These are phyloP conservation scores for Lissocephala sabroskyi DNA, from an alignment of 2,888 invertebrate species.

Conservation along the genomic window DNA sequence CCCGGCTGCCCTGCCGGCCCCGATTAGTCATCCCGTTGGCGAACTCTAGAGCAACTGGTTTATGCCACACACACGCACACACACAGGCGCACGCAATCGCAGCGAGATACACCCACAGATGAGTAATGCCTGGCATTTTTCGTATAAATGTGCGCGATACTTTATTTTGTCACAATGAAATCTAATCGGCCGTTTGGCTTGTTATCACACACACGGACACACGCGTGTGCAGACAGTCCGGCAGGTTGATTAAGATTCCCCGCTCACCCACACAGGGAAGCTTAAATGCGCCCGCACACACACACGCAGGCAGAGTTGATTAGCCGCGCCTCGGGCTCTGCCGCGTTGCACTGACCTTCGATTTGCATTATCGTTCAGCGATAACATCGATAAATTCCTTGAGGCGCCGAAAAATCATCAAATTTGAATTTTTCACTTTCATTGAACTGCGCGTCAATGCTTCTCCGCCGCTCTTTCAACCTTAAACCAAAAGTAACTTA, in stretches of 20 bases:
- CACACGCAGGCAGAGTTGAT: too few relatives aligned
- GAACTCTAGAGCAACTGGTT: slow-evolving; percentile 25
- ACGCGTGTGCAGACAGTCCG: not conserved
- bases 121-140: slow-evolving; percentile 32
- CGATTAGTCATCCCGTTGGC: slow-evolving; percentile 32
- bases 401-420: too few relatives aligned
- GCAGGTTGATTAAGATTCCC: slow-evolving; percentile 7
- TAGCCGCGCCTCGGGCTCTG: not conserved
- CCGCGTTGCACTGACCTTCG: too few relatives aligned
- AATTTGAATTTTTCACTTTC: too few relatives aligned
- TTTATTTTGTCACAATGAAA: slow-evolving; percentile 35
- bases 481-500: too few relatives aligned
- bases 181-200: slow-evolving; percentile 43
- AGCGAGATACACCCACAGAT: slow-evolving; percentile 10
- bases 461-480: too few relatives aligned
- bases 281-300: slow-evolving; percentile 21
- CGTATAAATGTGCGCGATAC: slow-evolving; percentile 7
- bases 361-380: too few relatives aligned
- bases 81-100: slow-evolving; percentile 2
- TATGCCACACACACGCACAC: slow-evolving; percentile 27
- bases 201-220: slow-evolving; percentile 36
- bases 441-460: too few relatives aligned
- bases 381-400: too few relatives aligned
- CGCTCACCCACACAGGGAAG: slow-evolving; percentile 3
- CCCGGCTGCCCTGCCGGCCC: slow-evolving; percentile 22